Evolutionary conservation across 2,888 invertebrate genomes (phyloP), one percentile per base, ranked within the genome.

Genomic region (Calliopum simillimum): DNA sequence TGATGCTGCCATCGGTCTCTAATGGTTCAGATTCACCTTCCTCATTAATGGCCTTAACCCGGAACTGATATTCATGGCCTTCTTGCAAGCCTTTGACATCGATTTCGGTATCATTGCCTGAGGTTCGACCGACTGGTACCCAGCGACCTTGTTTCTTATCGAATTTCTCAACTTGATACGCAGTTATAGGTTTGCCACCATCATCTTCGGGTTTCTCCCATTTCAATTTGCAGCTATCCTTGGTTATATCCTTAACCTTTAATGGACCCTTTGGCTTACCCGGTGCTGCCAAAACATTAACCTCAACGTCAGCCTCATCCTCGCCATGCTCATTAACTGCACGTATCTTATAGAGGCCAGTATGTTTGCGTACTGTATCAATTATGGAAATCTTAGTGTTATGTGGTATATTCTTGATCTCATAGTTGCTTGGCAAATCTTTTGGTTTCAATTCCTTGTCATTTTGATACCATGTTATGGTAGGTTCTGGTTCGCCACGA

Each of bases 121-220:
- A 90, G 0, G 94, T 93, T 77, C 94, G 92, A 71, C 97, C 97
- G 67, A 97, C 95, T 33, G 97, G 97, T 72, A 95, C 93, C 97
- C 96, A 98, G 76, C 94, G 90, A 16, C 97, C 97, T 58, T 96
- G 96, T 1, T 92, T 92, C 75, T 94, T 93, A 86, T 99, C 98
- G 74, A 97, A 89, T 85, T 98, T 98, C 84, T 98, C 99, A 0
- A 99, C 93, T 74, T 94, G 92, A 83, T 98, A 98, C 71, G 93
- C 95, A n/a, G 94, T 94, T 21, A 96, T 90, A 13, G 96, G 96
- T 86, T 94, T 94, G 79, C 98, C 98, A 79, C 97, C 97, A 86
- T 97, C 97, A 83, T 98, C 96, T 79, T 96, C 94, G 1, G 97
- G 97, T 79, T 96, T 96, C 79, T 95, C 92, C 97, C 97, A 98